Evolutionary conservation across 2,888 invertebrate genomes (phyloP).

Genomic region (Drosophila pegasa): DNA sequence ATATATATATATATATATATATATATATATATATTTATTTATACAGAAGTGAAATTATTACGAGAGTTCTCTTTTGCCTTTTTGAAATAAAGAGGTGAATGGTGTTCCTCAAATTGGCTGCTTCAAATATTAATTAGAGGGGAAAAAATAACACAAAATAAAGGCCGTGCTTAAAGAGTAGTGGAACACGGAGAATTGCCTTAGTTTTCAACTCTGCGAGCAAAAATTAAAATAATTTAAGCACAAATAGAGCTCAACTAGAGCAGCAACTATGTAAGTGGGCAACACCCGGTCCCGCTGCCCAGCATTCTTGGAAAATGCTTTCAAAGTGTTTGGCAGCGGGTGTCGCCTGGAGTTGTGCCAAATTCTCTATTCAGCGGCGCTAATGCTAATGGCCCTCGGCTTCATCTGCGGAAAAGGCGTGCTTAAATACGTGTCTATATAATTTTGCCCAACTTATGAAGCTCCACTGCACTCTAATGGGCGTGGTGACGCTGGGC

Average conservation of each 20-base stretch:
- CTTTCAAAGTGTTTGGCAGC: constrained; percentile 52
- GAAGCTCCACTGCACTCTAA: constrained; percentile 16
- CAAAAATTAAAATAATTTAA: constrained; percentile 12
- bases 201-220: constrained; percentile 6
- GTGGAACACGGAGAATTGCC: neutral
- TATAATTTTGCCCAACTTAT: constrained; percentile 29
- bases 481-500: constrained; percentile 5
- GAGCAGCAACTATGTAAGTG: constrained; percentile 10
- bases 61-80: neutral
- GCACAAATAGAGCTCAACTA: constrained; percentile 15
- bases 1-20: neutral
- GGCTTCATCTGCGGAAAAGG: constrained; percentile 28
- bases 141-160: neutral
- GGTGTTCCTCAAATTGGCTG: neutral
- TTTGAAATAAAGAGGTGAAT: constrained; percentile 12
- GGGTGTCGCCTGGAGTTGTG: constrained; percentile 56
- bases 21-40: no score
- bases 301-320: constrained; percentile 29
- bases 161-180: neutral
- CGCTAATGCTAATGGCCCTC: constrained; percentile 70
- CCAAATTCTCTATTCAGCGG: constrained; percentile 65
- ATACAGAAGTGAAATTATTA: constrained; percentile 1
- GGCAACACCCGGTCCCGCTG: constrained; percentile 14
- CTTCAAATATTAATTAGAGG: constrained; percentile 34
- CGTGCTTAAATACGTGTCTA: constrained; percentile 24